Conservation (phyloP, 2,113 vertebrate genomes). For the Lonchura striata region DNA sequence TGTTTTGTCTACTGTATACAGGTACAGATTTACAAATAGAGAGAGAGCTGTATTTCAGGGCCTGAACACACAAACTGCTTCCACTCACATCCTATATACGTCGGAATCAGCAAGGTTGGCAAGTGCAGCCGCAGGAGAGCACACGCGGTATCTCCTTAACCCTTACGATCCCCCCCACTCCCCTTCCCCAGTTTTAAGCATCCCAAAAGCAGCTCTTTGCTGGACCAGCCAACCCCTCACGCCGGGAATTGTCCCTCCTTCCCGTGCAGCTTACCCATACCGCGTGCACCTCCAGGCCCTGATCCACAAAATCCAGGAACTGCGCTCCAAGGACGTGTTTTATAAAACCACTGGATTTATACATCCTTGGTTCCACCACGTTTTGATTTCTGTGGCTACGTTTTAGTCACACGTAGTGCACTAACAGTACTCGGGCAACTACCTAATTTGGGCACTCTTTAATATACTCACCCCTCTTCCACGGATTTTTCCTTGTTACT, state of each 20-base stretch:
- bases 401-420: accelerated
- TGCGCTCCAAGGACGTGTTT: accelerated
- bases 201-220: neutral
- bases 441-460: neutral
- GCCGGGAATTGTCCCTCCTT: accelerated
- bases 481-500: accelerated
- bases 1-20: neutral
- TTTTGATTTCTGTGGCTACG: accelerated
- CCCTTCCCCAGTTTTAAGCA: accelerated
- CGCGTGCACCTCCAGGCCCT: accelerated
- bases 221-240: accelerated
- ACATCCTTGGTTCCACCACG: accelerated
- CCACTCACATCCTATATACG: accelerated
- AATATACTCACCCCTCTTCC: neutral
- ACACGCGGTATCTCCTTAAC: accelerated
- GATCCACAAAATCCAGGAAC: accelerated
- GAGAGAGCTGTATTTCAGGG: accelerated
- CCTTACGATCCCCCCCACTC: accelerated
- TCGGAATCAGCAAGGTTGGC: accelerated
- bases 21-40: accelerated
- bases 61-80: accelerated
- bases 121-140: neutral
- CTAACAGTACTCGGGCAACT: accelerated
- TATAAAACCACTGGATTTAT: accelerated
- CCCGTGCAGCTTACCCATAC: accelerated